These are phyloP conservation scores for Centropus unirufus DNA, from an alignment of 2,113 vertebrate genomes.

Conservation along the genomic window DNA sequence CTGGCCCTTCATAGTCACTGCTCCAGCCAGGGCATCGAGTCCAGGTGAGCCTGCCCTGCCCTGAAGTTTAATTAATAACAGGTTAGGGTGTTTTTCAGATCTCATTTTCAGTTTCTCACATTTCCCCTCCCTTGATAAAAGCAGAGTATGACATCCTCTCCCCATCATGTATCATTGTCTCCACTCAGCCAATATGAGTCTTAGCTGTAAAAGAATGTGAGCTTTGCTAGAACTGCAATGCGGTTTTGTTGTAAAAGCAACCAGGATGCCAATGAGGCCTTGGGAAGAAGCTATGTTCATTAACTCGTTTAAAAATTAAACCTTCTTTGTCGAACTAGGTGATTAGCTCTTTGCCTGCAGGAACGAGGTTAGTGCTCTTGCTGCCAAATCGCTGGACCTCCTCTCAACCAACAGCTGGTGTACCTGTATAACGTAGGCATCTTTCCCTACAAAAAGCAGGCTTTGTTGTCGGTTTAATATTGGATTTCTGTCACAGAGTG, in stretches of 20 bases:
- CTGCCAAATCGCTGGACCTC: background rate
- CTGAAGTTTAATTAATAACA: background rate
- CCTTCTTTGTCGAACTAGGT: background rate
- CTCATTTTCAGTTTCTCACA: background rate
- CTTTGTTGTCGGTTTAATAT: background rate
- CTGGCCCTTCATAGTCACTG: background rate
- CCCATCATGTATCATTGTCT: background rate
- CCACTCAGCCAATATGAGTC: background rate
- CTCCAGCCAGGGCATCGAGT: background rate
- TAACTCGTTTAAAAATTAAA: background rate
- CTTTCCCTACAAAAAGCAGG: background rate
- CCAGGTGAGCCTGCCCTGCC: background rate
- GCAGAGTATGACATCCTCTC: background rate
- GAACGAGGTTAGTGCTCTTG: background rate
- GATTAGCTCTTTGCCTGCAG: background rate
- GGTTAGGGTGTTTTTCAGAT: background rate
- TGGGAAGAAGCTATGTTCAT: background rate
- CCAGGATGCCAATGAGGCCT: background rate
- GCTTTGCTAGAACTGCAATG: background rate
- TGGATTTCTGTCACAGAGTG: background rate
- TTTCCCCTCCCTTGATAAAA: background rate
- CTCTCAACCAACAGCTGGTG: background rate
- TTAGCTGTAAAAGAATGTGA: background rate
- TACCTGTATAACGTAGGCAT: background rate
- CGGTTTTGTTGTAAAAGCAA: background rate